Evolutionary conservation across 2,113 vertebrate species (phyloP).

Genomic region (Aix galericulata): DNA sequence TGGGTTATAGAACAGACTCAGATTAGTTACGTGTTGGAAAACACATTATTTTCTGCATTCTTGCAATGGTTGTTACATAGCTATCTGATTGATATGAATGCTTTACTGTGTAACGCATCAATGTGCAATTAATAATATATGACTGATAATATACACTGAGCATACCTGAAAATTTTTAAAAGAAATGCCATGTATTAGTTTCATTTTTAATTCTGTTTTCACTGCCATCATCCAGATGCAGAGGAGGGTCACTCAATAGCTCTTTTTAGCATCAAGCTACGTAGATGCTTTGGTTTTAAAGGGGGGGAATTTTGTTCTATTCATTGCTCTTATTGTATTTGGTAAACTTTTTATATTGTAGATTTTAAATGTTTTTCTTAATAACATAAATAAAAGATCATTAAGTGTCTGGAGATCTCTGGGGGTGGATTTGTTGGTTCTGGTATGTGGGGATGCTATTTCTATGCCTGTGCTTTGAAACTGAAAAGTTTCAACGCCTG

Average conservation of each 20-base stretch:
- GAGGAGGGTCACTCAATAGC: neutral
- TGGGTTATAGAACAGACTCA: neutral
- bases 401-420: neutral
- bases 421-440: neutral
- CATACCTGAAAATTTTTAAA: neutral
- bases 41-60: neutral
- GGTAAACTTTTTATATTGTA: neutral
- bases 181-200: neutral
- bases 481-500: neutral
- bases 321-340: neutral
- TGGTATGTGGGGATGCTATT: neutral
- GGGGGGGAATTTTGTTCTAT: neutral
- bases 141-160: neutral
- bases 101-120: neutral
- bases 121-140: neutral
- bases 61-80: neutral
- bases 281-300: slow-evolving; percentile 10
- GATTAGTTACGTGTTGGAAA: neutral
- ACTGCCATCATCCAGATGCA: neutral
- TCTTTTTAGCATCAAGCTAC: neutral
- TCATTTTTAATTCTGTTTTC: neutral
- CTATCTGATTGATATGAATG: neutral
- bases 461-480: neutral
- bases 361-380: slow-evolving; percentile 23
- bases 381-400: slow-evolving; percentile 45